Base-by-base conservation (phyloP, 2,888 invertebrate genomes). In the Atrina japonica region DNA sequence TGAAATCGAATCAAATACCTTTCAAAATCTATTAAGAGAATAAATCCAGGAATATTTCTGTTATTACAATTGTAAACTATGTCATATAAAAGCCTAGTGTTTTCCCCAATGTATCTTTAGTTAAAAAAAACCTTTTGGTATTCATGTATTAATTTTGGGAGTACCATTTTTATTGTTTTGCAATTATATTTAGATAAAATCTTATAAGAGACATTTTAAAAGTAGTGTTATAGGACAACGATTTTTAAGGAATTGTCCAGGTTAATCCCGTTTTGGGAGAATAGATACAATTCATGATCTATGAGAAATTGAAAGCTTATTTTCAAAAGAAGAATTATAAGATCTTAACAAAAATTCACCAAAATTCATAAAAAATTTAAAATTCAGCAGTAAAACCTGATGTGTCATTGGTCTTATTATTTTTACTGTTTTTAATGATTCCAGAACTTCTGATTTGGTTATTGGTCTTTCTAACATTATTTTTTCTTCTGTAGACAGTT, bases 371-470 rank as follows among this genome's bases (percentile, higher is more conserved):
- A 5, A 47, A 47, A 47, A 47, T 18, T 3, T 1, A 52, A 52
- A 52, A 52, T 1, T 52, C 52, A 52, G 52, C 27, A 27, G 56
- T 56, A 30, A 56, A 56, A 35, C 56, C 56, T 7, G 14, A 0
- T 0, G 0, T 30, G 0, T 35, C 56, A 0, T 29, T 29, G 0
- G 2, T n/a, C 30, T 56, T 56, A 0, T 56, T 18, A 35, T 56
- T 3, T 56, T 56, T 41, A 1, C 30, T 1, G 0, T 0, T 1
- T 29, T 56, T 56, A 56, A 56, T 0, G 56, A 9, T 0, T 3
- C 9, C 21, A 56, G 30, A 0, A 35, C 25, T 1, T 56, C 55
- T 14, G 23, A 1, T 29, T 41, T 1, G 7, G 30, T 27, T 3
- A 56, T 3, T 1, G 29, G 14, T 1, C 0, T 18, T 7, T 35